These are phyloP conservation scores for Lepetodrilus schrolli DNA, from an alignment of 2,888 invertebrate species.

Conservation along the genomic window DNA sequence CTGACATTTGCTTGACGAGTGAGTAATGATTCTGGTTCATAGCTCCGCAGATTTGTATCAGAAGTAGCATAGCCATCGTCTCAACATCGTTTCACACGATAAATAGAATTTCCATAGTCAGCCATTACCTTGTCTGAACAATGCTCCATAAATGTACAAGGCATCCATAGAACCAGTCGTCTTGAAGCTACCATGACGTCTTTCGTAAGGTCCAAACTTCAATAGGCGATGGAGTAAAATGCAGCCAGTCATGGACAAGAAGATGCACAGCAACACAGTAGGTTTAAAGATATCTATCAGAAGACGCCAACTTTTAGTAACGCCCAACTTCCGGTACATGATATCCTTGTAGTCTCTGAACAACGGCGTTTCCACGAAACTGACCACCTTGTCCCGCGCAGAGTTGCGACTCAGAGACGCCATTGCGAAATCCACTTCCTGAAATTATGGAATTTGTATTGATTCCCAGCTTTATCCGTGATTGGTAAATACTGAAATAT, in stretches of 20 bases:
- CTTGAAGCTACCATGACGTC: neutral
- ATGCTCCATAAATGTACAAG: neutral
- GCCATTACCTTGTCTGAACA: slow-evolving; percentile 13
- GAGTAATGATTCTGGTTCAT: too few relatives aligned
- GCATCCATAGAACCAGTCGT: neutral
- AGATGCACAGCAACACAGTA: neutral
- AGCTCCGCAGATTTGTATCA: too few relatives aligned
- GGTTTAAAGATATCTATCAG: neutral
- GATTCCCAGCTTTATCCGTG: neutral
- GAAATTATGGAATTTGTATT: neutral
- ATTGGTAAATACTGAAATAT: too few relatives aligned
- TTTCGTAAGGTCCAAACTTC: neutral
- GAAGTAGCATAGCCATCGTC: too few relatives aligned
- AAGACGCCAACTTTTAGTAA: neutral
- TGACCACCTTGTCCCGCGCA: neutral
- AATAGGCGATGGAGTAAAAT: neutral
- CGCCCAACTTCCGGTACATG: slow-evolving; percentile 9
- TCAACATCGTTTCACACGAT: too few relatives aligned
- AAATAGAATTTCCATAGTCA: too few relatives aligned
- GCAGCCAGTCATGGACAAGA: neutral
- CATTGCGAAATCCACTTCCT: slow-evolving; percentile 15
- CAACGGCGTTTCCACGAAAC: neutral
- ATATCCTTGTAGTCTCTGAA: slow-evolving; percentile 18
- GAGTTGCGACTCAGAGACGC: slow-evolving; percentile 17
- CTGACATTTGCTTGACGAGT: too few relatives aligned